Conservation (phyloP, 53 echinoderm and acorn worm genomes). For the Stichopus horrens region DNA sequence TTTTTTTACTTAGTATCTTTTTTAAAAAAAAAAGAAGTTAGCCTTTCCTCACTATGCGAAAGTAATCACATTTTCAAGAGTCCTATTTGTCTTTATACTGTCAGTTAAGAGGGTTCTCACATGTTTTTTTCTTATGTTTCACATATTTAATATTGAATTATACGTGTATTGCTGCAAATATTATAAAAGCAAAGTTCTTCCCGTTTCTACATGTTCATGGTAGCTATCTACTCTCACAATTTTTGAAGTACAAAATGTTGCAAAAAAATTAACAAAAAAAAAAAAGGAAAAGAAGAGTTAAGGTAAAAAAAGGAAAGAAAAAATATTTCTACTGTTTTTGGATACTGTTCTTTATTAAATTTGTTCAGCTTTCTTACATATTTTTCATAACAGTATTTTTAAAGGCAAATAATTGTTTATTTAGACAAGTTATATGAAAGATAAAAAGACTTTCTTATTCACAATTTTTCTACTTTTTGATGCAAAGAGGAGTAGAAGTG, state of each 20-base stretch:
- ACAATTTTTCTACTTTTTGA: constrained; percentile 57
- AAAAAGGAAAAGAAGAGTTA: not conserved
- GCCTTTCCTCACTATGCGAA: constrained; percentile 52
- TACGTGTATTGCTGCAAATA: constrained; percentile 55
- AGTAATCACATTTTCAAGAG: constrained; percentile 44
- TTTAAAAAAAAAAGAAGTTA: constrained; percentile 10
- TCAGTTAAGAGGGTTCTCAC: constrained; percentile 45
- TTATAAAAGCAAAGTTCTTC: constrained; percentile 37
- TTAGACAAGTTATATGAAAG: constrained; percentile 55
- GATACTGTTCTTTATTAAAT: constrained; percentile 56
- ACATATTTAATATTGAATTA: constrained; percentile 55
- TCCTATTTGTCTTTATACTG: constrained; percentile 33
- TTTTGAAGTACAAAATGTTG: constrained; percentile 55
- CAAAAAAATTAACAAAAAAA: constrained; percentile 10
- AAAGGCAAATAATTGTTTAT: constrained; percentile 58
- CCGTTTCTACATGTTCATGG: constrained; percentile 52
- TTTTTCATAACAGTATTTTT: constrained; percentile 58
- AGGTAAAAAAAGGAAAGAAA: not conserved
- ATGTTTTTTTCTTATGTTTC: constrained; percentile 41
- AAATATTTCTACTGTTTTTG: constrained; percentile 53
- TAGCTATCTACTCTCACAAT: constrained; percentile 56
- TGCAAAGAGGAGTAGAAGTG: constrained; percentile 44
- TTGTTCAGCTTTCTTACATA: constrained; percentile 56
- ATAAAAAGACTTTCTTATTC: constrained; percentile 51
- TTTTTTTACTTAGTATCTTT: constrained; percentile 35